Evolutionary conservation across 2,888 invertebrate genomes (phyloP).

Genomic region (Rhingia rostrata): DNA sequence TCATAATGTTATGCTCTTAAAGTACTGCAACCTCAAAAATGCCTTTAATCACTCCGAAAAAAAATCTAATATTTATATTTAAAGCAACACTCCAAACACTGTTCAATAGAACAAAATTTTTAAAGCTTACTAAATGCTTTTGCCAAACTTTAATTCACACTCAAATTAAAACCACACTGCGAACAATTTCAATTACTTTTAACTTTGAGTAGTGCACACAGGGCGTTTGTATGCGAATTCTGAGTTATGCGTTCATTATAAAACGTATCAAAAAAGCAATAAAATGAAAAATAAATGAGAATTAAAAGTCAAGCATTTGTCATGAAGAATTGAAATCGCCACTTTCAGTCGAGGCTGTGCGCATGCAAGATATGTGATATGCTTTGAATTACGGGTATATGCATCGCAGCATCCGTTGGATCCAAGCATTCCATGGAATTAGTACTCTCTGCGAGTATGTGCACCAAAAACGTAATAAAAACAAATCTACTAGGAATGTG

Average conservation of each 20-base stretch:
- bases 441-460: constrained; percentile 9
- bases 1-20: no score
- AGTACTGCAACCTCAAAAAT: no score
- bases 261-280: constrained; percentile 32
- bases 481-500: constrained; percentile 23
- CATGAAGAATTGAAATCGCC: constrained; percentile 29
- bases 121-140: no score
- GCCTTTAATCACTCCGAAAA: no score
- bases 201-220: background rate
- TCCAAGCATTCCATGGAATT: constrained; percentile 15
- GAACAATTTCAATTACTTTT: background rate
- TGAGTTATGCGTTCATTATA: constrained; percentile 15
- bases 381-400: constrained; percentile 13
- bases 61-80: no score
- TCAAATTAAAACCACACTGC: background rate
- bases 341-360: constrained; percentile 11
- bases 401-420: constrained; percentile 13
- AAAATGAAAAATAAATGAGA: constrained; percentile 5
- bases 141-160: no score
- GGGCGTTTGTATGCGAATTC: background rate
- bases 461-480: constrained; percentile 23
- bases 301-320: constrained; percentile 32
- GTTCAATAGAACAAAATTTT: no score
- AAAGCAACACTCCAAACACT: no score
- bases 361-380: constrained; percentile 32